Base-by-base conservation (phyloP, 2,797 vertebrate species). In the Sus cebifrons region DNA sequence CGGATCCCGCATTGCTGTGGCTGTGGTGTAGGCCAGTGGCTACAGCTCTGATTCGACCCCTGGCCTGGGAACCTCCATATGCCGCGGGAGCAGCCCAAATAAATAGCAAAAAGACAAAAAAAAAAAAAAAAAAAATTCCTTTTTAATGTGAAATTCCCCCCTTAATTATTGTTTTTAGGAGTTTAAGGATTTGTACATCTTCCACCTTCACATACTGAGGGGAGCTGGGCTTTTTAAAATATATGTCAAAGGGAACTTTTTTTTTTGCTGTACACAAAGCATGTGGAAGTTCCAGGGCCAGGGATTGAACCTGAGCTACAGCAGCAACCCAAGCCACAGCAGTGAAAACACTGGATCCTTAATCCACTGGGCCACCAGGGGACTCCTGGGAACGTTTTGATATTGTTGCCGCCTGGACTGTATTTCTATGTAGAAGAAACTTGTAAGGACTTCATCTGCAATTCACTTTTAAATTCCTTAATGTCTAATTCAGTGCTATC, bases 381-480 rank as follows among this genome's bases (percentile, higher is more conserved):
- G 36, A 36, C 36, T 36, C 36, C 36, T 71, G 23, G 29, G 8
- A 90, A 77, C 2, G 0, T 71, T 90, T 77, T 29, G 4, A 68
- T 49, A 18, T 68, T 10, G 8, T 25, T 81, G 18, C 64, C 67
- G 79, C 73, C 11, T 68, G 36, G 44, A 84, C 58, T 65, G 81
- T n/a, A 83, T 83, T 60, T 70, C 15, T 64, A 65, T 18, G 54
- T 40, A 71, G 60, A 87, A 85, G 67, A 91, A 79, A 40, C 56
- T 52, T 90, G 9, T 54, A 58, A 6, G 83, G 70, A 90, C 23
- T 87, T 85, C 58, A 74, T 68, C 87, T 91, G 65, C 23, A 88
- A 88, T 64, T 88, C 74, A 93, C 84, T 93, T 93, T 84, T 54
- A 56, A 83, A 78, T 83, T 65, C 44, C 29, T 81, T 67, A 64